These are phyloP conservation scores for Oreochromis tanganicae DNA, from an alignment of 2,113 vertebrate genomes.

Conservation along the genomic window DNA sequence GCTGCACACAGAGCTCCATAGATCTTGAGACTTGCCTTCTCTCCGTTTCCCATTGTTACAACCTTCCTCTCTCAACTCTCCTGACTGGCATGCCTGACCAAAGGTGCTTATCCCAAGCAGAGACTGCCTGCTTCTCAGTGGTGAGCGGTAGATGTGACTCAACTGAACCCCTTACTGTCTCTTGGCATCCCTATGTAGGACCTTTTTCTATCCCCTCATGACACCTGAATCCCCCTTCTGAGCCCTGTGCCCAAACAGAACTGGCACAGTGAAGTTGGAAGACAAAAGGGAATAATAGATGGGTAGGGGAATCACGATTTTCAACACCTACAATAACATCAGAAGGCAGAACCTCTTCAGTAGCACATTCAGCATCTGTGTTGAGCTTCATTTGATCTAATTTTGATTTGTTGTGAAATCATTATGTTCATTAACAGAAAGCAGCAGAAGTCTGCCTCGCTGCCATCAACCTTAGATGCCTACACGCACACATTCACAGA, in stretches of 20 bases:
- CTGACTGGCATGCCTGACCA: conserved; percentile 7
- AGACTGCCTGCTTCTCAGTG: not conserved
- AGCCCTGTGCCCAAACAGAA: not conserved
- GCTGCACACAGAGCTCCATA: conserved; percentile 16
- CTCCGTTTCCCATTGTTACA: conserved; percentile 1
- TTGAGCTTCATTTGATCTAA: not conserved
- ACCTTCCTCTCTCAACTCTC: not conserved
- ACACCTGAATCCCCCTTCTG: not conserved
- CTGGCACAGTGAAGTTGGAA: not conserved
- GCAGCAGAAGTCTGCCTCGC: not conserved
- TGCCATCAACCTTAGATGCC: not conserved
- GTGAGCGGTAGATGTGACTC: not conserved
- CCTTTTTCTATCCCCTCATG: not conserved
- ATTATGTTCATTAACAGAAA: conserved; percentile 12
- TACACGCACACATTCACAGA: not conserved
- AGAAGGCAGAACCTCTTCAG: not conserved
- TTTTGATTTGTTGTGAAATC: conserved; percentile 24
- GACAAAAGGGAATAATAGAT: not conserved
- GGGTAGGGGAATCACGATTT: not conserved
- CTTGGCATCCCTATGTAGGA: not conserved
- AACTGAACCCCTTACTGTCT: not conserved
- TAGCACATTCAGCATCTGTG: not conserved
- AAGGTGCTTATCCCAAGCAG: conserved; percentile 18
- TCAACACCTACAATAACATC: not conserved
- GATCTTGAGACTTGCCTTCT: conserved; percentile 9